Base-by-base conservation (phyloP, 2,797 vertebrate genomes). In the Loriculus beryllinus region DNA sequence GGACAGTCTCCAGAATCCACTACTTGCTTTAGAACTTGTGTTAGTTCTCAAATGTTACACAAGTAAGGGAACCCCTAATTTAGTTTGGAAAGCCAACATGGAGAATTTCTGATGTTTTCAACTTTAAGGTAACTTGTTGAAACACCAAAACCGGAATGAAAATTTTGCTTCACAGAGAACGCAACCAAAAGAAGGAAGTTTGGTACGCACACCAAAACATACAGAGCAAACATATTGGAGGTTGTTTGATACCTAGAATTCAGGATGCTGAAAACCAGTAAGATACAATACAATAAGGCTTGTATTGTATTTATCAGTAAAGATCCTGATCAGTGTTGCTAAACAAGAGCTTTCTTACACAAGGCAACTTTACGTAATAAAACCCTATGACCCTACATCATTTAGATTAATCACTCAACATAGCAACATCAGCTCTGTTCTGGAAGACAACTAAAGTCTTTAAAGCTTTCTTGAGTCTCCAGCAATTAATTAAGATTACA, bases 271-370 rank as follows among this genome's bases (percentile, higher is more conserved):
- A 62, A 68, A 60, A 86, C 47, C 78, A 77, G 0, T 3, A 33
- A 79, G 28, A 62, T 65, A 77, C n/a, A 75, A 31, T 52, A 85
- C 3, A 70, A 21, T 95, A 92, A 72, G 94, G 92, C 95, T 96
- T 97, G 92, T 49, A 88, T 95, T 92, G 90, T 48, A 97, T 87
- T 85, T 79, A 19, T 57, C 33, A 37, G 37, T 13, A 42, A 65
- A 35, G 56, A 57, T 57, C 56, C 35, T 11, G 14, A 57, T 5
- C 17, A 59, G 47, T 67, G 79, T 56, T 62, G 37, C 71, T 35
- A 29, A 72, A 77, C 14, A 48, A 63, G 51, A 88, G 29, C 1
- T 6, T 37, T 33, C 26, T 81, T 81, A 63, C 48, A 23, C 10
- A 51, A 57, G n/a, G 39, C 48, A 52, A 64, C 56, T 20, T 64